Base-by-base conservation (phyloP, 2,888 invertebrate species). In the Erebia ligea region DNA sequence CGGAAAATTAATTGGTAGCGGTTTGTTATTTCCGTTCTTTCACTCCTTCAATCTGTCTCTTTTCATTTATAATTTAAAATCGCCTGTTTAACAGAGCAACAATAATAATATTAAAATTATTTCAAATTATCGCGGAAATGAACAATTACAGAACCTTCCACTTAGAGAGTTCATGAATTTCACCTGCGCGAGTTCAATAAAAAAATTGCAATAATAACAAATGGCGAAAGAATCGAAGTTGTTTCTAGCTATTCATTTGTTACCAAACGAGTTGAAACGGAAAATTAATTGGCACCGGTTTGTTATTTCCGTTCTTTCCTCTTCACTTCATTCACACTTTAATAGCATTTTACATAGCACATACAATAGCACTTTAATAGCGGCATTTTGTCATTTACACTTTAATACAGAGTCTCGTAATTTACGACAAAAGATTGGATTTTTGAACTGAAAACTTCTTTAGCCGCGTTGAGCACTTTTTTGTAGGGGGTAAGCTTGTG, bases 281-380 rank as follows among this genome's bases (percentile, higher is more conserved):
- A 57, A 57, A 57, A 57, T 57, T 57, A 57, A 57, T 57, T 57
- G 56, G 21, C 13, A 57, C 56, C 56, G 56, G 56, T 57, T 57
- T 57, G 56, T 57, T 57, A 25, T 57, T 57, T 25, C 19, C 56
- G 56, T 25, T 25, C 56, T 25, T 57, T 57, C 25, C 21, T 57
- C 21, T 13, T 57, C 6, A n/a, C 34, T 34, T 57, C 56, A 25
- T 19, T 54, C 45, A 40, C 40, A 40, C 40, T 6, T 40, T 40
- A 40, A 40, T 40, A 9, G 40, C n/a, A n/a, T n/a, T n/a, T n/a
- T n/a, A n/a, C n/a, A n/a, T n/a, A n/a, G n/a, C n/a, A n/a, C n/a
- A n/a, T n/a, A n/a, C n/a, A n/a, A n/a, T n/a, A n/a, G n/a, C n/a
- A n/a, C n/a, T n/a, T n/a, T n/a, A n/a, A n/a, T n/a, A n/a, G n/a